Percentiles rank a stretch among this genome's conserved stretches.
Conservation (phyloP, 2,113 vertebrate species). For the Astur gentilis region DNA sequence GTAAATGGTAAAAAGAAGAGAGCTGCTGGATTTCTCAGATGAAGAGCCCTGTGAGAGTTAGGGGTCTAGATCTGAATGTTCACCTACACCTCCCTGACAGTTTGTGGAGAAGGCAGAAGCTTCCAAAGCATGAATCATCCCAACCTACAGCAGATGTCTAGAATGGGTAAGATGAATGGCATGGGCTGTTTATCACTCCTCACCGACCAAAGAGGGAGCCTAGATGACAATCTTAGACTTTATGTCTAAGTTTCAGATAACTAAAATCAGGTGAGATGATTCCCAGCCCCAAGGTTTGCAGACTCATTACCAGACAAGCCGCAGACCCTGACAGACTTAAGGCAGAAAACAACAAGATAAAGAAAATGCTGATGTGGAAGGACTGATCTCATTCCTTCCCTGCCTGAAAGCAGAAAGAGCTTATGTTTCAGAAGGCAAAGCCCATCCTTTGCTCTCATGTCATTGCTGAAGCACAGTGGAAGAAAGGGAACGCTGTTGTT, state of each 20-base stretch:
- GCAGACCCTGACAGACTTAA: conserved; percentile 30
- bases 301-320: conserved; percentile 30
- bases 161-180: conserved; percentile 24
- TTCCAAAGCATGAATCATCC: conserved; percentile 40
- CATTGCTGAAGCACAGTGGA: neutral
- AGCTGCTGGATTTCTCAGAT: neutral
- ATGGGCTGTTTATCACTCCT: conserved; percentile 53
- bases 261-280: conserved; percentile 6
- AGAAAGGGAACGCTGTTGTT: neutral
- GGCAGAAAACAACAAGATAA: conserved; percentile 50
- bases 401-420: neutral
- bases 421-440: neutral
- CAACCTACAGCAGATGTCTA: conserved; percentile 23
- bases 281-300: conserved; percentile 34
- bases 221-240: conserved; percentile 56
- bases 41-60: neutral
- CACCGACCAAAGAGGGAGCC: neutral
- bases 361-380: conserved; percentile 49
- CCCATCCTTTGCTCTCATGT: neutral
- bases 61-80: neutral
- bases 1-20: neutral
- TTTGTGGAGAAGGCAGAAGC: neutral
- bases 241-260: conserved; percentile 27
- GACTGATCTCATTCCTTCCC: conserved; percentile 44
- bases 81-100: neutral